phyloP scores from a whole-genome alignment of 1,140 invertebrate genomes.

The Antheraea mylitta region DNA sequence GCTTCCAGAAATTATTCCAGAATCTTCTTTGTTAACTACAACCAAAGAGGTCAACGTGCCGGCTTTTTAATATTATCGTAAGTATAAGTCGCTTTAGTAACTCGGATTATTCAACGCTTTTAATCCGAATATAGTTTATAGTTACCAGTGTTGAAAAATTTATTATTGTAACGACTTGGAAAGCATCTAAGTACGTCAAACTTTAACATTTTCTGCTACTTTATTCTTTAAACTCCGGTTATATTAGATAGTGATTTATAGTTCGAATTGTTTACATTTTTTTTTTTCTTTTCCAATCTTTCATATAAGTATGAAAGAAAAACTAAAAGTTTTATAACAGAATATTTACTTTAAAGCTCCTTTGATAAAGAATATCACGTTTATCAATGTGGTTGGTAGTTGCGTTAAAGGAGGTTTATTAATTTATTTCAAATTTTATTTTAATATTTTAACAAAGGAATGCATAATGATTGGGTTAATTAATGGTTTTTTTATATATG shows the following conservation, averaged over 20 bases:
- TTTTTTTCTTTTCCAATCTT: too few species aligned
- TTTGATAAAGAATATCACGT: background rate
- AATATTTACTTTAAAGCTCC: background rate
- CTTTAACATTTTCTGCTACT: background rate
- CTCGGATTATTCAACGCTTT: background rate
- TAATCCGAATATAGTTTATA: background rate
- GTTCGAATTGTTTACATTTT: background rate
- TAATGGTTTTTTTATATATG: too few species aligned
- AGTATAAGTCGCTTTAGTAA: background rate
- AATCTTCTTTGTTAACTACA: constrained; percentile 40
- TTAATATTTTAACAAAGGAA: background rate
- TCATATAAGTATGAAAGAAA: too few species aligned
- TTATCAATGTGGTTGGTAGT: background rate
- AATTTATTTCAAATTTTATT: background rate
- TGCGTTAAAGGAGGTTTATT: background rate
- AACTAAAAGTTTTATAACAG: background rate
- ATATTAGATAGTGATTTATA: background rate
- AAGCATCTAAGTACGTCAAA: background rate
- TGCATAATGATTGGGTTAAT: background rate
- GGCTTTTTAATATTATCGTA: constrained; percentile 7
- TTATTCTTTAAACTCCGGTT: background rate
- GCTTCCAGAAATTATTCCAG: constrained; percentile 59
- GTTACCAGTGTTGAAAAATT: background rate
- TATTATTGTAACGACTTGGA: background rate
- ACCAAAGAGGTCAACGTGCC: constrained; percentile 32